These are phyloP conservation scores for Asteroscopus sphinx DNA, from an alignment of 2,888 invertebrate species.

Conservation along the genomic window DNA sequence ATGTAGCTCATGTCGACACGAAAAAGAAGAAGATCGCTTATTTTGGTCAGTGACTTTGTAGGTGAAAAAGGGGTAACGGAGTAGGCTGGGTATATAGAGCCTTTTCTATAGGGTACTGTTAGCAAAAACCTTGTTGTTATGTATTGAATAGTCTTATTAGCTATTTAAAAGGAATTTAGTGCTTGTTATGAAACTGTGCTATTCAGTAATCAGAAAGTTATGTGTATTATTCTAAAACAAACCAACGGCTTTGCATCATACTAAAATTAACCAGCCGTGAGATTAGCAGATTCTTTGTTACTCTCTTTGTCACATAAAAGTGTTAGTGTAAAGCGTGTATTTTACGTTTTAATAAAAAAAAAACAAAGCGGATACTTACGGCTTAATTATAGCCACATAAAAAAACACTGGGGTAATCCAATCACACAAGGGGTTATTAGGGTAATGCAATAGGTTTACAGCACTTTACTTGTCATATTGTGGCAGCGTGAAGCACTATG, in stretches of 20 bases:
- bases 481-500: conserved; percentile 68
- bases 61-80: conserved; percentile 19
- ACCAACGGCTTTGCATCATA: conserved; percentile 2
- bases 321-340: conserved; percentile 22
- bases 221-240: conserved; percentile 21
- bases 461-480: conserved; percentile 84
- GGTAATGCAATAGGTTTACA: conserved; percentile 57
- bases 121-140: neutral
- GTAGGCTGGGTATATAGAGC: conserved; percentile 4
- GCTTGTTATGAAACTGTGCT: neutral
- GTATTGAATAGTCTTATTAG: neutral
- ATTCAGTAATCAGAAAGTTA: neutral
- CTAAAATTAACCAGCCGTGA: conserved; percentile 9
- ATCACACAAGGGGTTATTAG: conserved; percentile 72
- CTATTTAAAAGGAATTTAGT: neutral
- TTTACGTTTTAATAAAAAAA: conserved; percentile 37
- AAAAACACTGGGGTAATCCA: conserved; percentile 75
- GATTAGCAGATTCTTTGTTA: conserved; percentile 17
- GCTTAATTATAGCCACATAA: conserved; percentile 75
- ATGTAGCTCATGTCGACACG: no score
- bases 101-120: conserved; percentile 5
- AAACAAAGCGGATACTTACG: conserved; percentile 82
- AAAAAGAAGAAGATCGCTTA: conserved; percentile 37
- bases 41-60: conserved; percentile 44
- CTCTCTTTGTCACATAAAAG: conserved; percentile 7